phyloP scores from a whole-genome alignment of 2,888 invertebrate genomes.

The Carpatolechia fugitivella region DNA sequence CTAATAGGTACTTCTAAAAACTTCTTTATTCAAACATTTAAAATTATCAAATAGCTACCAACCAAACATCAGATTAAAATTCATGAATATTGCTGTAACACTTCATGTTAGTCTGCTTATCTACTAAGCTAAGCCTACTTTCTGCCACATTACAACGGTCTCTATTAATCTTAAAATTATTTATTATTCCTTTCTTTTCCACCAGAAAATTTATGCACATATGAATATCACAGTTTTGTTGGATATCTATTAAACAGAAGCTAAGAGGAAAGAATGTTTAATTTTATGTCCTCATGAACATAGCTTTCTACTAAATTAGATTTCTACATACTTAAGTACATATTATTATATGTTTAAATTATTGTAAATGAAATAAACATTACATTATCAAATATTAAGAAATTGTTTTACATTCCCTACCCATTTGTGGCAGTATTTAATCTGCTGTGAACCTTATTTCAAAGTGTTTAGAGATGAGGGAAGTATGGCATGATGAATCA shows the following conservation, averaged over 20 bases:
- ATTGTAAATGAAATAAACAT: background rate
- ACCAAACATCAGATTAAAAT: too few relatives aligned
- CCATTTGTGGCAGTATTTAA: conserved; percentile 24
- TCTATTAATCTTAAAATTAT: background rate
- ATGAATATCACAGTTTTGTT: background rate
- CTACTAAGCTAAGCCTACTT: background rate
- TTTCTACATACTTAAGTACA: too few relatives aligned
- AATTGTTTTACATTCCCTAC: conserved; percentile 25
- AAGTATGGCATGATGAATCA: conserved; percentile 52
- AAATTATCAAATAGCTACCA: too few relatives aligned
- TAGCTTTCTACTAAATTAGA: background rate
- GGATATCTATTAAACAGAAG: background rate
- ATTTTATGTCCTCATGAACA: background rate
- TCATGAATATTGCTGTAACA: too few relatives aligned
- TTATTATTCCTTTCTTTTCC: background rate
- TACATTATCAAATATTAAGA: background rate
- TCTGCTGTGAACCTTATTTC: conserved; percentile 28
- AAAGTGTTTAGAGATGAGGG: conserved; percentile 28
- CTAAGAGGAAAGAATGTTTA: background rate
- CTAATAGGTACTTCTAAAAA: too few relatives aligned
- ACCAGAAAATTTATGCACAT: conserved; percentile 5
- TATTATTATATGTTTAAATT: too few relatives aligned
- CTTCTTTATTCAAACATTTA: too few relatives aligned
- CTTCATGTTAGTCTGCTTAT: background rate
- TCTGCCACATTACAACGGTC: background rate